Evolutionary conservation across 2,888 invertebrate genomes (phyloP).

Genomic region (Allacma fusca): DNA sequence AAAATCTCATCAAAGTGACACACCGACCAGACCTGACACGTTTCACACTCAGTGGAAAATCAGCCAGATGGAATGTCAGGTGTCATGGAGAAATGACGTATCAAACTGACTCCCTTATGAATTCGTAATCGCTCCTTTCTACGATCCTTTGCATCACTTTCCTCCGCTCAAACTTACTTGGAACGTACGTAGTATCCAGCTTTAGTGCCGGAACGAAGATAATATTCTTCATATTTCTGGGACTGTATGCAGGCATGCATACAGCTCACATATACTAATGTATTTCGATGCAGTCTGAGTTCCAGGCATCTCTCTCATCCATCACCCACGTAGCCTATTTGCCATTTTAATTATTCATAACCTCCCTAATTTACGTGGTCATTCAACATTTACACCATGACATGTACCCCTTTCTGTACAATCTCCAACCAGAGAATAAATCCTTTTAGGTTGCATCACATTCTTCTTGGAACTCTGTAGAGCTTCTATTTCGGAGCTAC

Average conservation of each 20-base stretch:
- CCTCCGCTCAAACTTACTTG: too few species aligned
- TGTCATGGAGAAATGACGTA: constrained; percentile 49
- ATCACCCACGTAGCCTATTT: neutral
- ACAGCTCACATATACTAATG: too few species aligned
- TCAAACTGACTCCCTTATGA: constrained; percentile 50
- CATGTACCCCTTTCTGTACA: too few species aligned
- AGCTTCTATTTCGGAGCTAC: too few species aligned
- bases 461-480: too few species aligned
- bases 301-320: neutral
- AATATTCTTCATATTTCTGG: too few species aligned
- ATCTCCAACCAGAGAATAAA: too few species aligned
- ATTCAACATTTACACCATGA: constrained; percentile 17
- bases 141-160: too few species aligned
- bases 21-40: constrained; percentile 39
- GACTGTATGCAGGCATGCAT: too few species aligned
- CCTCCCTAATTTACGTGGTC: constrained; percentile 14
- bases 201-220: neutral
- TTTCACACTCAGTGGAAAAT: constrained; percentile 42
- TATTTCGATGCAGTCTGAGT: neutral
- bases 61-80: constrained; percentile 47
- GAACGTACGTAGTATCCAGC: neutral
- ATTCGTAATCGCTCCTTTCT: constrained; percentile 47
- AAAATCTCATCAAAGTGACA: constrained; percentile 48
- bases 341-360: constrained; percentile 21
- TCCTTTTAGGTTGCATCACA: too few species aligned